These are phyloP conservation scores for Apamea crenata DNA, from an alignment of 2,888 invertebrate genomes.

Conservation along the genomic window DNA sequence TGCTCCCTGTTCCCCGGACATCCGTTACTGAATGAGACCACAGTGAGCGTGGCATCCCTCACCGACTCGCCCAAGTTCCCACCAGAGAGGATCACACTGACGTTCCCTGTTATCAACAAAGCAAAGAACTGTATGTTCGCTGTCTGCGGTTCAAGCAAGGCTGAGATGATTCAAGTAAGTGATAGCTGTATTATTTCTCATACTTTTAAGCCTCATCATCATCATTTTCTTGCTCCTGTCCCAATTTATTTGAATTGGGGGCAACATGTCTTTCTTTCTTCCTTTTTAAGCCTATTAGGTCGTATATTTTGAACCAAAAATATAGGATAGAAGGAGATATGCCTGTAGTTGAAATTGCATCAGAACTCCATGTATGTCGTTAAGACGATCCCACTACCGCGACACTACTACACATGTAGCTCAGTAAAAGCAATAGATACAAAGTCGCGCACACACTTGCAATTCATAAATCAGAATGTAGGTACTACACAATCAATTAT, in stretches of 20 bases:
- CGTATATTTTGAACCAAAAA: too few species aligned
- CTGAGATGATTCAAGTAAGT: conserved; percentile 95
- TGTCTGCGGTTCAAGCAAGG: conserved; percentile 95
- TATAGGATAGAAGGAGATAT: too few species aligned
- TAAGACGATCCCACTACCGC: too few species aligned
- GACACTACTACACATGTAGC: too few species aligned
- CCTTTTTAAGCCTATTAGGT: too few species aligned
- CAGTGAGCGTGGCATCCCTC: conserved; percentile 94
- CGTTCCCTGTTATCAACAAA: conserved; percentile 97
- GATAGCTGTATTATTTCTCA: neutral
- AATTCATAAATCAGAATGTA: too few species aligned
- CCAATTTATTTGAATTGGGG: neutral
- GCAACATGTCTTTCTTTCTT: neutral
- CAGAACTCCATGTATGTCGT: too few species aligned
- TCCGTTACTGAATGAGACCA: conserved; percentile 90
- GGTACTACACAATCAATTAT: too few species aligned
- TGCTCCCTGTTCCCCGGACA: conserved; percentile 98
- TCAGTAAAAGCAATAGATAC: too few species aligned
- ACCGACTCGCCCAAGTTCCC: conserved; percentile 99
- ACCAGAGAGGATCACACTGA: conserved; percentile 96
- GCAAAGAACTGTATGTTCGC: conserved; percentile 96
- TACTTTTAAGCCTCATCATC: neutral
- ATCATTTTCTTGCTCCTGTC: neutral
- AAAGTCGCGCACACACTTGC: too few species aligned
- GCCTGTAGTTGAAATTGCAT: too few species aligned